These are phyloP conservation scores for Unio delphinus DNA, from an alignment of 2,888 invertebrate genomes.

Conservation along the genomic window DNA sequence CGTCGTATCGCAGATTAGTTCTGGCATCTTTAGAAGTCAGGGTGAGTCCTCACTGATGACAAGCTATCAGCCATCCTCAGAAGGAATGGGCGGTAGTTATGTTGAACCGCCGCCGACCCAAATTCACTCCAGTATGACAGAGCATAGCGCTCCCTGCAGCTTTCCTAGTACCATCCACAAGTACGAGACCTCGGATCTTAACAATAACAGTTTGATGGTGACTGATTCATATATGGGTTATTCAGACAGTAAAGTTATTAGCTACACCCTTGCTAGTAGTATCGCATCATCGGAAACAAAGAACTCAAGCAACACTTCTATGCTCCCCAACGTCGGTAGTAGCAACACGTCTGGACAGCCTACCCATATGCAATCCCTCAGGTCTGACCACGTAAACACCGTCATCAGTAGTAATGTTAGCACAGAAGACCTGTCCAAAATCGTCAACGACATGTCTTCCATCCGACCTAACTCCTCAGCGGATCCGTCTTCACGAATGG, in stretches of 20 bases:
- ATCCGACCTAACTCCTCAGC: conserved; percentile 28
- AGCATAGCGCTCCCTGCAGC: conserved; percentile 48
- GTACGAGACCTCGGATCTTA: conserved; percentile 23
- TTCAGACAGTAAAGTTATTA: conserved; percentile 25
- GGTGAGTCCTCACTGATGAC: too few species aligned
- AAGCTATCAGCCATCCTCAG: too few species aligned
- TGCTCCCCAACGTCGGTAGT: conserved; percentile 54
- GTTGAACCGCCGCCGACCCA: conserved; percentile 2
- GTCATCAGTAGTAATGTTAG: conserved; percentile 30
- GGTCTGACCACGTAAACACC: conserved; percentile 10
- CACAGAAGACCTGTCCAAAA: conserved; percentile 41
- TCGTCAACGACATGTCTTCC: conserved; percentile 41
- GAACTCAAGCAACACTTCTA: conserved; percentile 51
- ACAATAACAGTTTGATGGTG: conserved; percentile 30
- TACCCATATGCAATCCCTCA: conserved; percentile 10
- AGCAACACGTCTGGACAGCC: conserved; percentile 48
- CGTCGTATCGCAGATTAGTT: too few species aligned
- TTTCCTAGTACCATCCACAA: conserved; percentile 45
- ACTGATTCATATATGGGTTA: conserved; percentile 36
- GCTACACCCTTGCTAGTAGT: conserved; percentile 38
- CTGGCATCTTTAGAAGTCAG: too few species aligned
- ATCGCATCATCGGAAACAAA: conserved; percentile 39
- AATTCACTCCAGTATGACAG: conserved; percentile 3
- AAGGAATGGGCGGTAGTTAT: too few species aligned
- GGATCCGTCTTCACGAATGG: conserved; percentile 21